phyloP scores from a whole-genome alignment of 2,113 vertebrate genomes.

The Apistogramma diplotaenia region DNA sequence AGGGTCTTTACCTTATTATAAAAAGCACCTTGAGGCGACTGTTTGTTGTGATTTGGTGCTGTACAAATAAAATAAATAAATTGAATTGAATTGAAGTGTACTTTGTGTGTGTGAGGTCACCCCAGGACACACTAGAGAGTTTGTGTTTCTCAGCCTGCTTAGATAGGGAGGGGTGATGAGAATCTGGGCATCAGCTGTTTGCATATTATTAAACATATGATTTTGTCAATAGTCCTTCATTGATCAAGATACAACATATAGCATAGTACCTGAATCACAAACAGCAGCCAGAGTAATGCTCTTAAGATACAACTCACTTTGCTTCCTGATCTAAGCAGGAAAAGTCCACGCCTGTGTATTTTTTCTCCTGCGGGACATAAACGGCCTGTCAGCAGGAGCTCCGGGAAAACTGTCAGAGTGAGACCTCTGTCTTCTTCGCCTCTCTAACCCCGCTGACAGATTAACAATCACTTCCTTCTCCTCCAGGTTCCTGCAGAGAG shows the following conservation, averaged over 20 bases:
- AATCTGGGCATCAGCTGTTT: background rate
- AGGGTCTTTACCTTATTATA: no score
- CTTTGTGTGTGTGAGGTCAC: no score
- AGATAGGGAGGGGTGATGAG: background rate
- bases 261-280: background rate
- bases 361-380: background rate
- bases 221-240: background rate
- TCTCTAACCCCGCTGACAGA: background rate
- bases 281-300: background rate
- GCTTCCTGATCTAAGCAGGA: background rate
- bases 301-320: background rate
- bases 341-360: background rate
- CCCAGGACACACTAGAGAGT: no score
- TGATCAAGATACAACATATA: background rate
- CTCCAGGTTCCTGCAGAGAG: background rate
- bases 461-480: constrained; percentile 20
- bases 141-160: no score
- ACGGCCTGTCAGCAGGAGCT: background rate
- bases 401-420: constrained; percentile 3
- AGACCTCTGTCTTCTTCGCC: background rate
- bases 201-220: background rate
- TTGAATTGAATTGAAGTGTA: no score
- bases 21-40: no score
- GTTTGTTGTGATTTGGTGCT: no score
- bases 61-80: no score